Conservation (phyloP, 2,113 vertebrate genomes). For the Calypte anna region DNA sequence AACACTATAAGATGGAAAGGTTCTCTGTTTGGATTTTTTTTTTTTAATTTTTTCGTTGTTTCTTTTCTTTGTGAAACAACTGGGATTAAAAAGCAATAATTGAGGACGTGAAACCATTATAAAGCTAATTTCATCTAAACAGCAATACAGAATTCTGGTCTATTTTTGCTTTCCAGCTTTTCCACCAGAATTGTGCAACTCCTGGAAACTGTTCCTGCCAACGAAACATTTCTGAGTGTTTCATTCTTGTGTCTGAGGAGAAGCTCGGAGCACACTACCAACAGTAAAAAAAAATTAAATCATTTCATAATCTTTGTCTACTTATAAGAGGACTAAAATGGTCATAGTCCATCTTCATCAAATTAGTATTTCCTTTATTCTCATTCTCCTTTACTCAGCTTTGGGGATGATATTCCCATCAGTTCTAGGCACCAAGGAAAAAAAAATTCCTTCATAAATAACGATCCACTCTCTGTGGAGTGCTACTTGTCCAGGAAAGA, state of each 20-base stretch:
- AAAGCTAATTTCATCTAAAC: not conserved
- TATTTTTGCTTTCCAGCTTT: not conserved
- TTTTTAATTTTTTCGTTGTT: not conserved
- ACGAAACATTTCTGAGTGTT: not conserved
- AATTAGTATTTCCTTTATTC: not conserved
- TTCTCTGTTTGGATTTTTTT: not conserved
- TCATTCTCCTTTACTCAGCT: not conserved
- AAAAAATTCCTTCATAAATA: not conserved
- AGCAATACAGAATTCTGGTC: not conserved
- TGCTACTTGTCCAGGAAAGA: not conserved
- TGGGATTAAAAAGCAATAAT: not conserved
- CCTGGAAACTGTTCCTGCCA: not conserved
- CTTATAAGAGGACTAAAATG: not conserved
- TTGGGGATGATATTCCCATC: not conserved
- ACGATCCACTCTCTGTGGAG: not conserved
- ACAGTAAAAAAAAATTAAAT: not conserved
- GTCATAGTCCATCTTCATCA: not conserved
- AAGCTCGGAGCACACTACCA: not conserved
- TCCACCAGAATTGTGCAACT: not conserved
- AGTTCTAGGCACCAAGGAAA: not conserved
- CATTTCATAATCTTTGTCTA: not conserved
- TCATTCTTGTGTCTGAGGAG: not conserved
- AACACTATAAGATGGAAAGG: not conserved
- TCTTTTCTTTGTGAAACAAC: not conserved
- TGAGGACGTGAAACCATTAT: not conserved